Evolutionary conservation across 1,140 invertebrate species (phyloP).

Genomic region (Agrilus planipennis): DNA sequence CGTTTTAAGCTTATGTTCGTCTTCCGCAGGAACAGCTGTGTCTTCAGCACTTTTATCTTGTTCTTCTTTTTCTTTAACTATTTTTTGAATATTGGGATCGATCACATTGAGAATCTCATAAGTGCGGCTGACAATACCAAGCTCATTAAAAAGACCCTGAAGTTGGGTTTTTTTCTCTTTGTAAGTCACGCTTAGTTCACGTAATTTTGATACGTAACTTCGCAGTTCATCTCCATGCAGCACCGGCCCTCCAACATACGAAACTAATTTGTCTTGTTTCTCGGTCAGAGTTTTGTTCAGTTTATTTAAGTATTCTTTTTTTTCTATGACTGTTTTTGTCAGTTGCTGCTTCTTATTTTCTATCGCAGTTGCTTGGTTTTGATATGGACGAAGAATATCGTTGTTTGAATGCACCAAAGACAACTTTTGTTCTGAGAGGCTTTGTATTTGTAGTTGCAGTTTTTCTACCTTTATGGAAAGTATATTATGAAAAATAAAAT

Average conservation of each 20-base stretch:
- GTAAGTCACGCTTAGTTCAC: slow-evolving; percentile 5
- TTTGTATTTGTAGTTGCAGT: slow-evolving; percentile 2
- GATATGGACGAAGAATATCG: slow-evolving; percentile 7
- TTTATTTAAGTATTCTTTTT: slow-evolving; percentile 1
- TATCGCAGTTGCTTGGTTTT: slow-evolving; percentile 12
- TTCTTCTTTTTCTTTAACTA: not conserved
- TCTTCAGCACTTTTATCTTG: not conserved
- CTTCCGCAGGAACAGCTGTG: not conserved
- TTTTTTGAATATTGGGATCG: slow-evolving; percentile 5
- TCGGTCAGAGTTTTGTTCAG: slow-evolving; percentile 8
- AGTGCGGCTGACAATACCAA: slow-evolving; percentile 3
- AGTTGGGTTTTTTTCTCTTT: slow-evolving; percentile 4
- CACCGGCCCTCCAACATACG: slow-evolving; percentile 12
- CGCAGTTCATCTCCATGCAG: slow-evolving; percentile 13
- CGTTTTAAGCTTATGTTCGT: not conserved
- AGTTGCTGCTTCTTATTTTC: slow-evolving; percentile 12
- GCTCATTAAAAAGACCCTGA: slow-evolving; percentile 1
- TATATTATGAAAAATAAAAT: not conserved
- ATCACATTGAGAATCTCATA: slow-evolving; percentile 3
- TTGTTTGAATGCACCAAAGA: not conserved
- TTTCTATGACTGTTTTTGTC: slow-evolving; percentile 10
- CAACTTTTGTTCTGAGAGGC: slow-evolving; percentile 2
- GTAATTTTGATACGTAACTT: slow-evolving; percentile 11
- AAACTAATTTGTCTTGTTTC: slow-evolving; percentile 10
- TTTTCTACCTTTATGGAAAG: not conserved